phyloP scores from a whole-genome alignment of 2,113 vertebrate species.

The Callaeas wilsoni region DNA sequence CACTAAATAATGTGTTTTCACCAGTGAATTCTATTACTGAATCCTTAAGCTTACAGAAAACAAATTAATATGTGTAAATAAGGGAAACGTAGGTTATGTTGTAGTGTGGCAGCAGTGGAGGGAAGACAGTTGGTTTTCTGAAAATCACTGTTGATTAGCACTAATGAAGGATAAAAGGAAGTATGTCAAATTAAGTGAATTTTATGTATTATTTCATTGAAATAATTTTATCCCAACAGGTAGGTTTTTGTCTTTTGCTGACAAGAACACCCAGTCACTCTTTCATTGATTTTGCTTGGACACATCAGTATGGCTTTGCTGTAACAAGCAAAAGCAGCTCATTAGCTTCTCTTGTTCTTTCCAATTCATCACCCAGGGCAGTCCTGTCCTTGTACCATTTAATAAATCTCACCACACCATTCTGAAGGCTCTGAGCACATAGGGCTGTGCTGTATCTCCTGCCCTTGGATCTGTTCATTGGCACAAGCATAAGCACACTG shows the following conservation, averaged over 20 bases:
- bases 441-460: neutral
- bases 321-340: conserved; percentile 31
- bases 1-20: neutral
- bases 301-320: conserved; percentile 17
- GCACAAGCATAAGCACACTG: neutral
- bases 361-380: neutral
- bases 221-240: neutral
- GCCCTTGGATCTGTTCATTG: neutral
- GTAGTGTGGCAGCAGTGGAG: neutral
- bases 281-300: conserved; percentile 9
- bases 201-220: neutral
- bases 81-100: neutral
- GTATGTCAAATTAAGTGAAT: neutral
- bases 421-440: neutral
- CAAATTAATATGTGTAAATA: neutral
- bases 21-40: neutral
- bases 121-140: neutral
- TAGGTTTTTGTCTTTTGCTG: neutral
- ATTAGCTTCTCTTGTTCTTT: neutral
- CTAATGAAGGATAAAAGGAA: neutral
- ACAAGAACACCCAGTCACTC: neutral
- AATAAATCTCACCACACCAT: neutral
- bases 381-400: neutral
- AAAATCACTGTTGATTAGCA: neutral
- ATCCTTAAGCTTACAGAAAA: neutral